Conservation (phyloP, 1,140 invertebrate genomes). For the Idris sp. region DNA sequence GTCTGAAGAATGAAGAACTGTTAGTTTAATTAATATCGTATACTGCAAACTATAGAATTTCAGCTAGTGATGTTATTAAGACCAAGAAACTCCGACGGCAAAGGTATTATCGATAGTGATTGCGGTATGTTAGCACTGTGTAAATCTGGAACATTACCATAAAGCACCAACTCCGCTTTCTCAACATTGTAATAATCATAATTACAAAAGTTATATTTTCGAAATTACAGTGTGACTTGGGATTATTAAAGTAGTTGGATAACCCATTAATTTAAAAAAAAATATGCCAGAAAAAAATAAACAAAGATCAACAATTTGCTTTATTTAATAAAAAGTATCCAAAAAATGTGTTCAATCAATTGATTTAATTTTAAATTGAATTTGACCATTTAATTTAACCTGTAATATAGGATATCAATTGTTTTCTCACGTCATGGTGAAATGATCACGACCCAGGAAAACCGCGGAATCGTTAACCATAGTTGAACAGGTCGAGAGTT, state of each 20-base stretch:
- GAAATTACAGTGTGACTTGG: not conserved
- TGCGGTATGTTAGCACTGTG: constrained; percentile 12
- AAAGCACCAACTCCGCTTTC: constrained; percentile 12
- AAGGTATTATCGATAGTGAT: constrained; percentile 24
- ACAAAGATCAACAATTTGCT: too few species aligned
- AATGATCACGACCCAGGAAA: too few species aligned
- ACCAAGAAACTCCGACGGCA: constrained; percentile 6
- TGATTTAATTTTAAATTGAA: constrained; percentile 26
- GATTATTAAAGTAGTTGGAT: too few species aligned
- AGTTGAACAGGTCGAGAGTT: constrained; percentile 32
- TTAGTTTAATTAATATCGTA: constrained; percentile 11
- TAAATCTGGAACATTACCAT: constrained; percentile 21
- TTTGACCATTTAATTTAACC: constrained; percentile 27
- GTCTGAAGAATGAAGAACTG: not conserved
- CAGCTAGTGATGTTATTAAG: constrained; percentile 7
- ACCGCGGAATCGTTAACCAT: constrained; percentile 32
- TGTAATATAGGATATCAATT: constrained; percentile 37
- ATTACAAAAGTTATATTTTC: constrained; percentile 4
- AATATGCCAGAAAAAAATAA: too few species aligned
- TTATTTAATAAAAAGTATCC: constrained; percentile 8
- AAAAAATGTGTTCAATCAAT: constrained; percentile 18
- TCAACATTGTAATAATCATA: constrained; percentile 10
- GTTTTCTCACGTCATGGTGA: constrained; percentile 33
- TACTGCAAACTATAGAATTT: constrained; percentile 5
- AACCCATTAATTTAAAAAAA: too few species aligned